Evolutionary conservation across 2,797 vertebrate genomes (phyloP).

Genomic region (Orestias chungarensis): DNA sequence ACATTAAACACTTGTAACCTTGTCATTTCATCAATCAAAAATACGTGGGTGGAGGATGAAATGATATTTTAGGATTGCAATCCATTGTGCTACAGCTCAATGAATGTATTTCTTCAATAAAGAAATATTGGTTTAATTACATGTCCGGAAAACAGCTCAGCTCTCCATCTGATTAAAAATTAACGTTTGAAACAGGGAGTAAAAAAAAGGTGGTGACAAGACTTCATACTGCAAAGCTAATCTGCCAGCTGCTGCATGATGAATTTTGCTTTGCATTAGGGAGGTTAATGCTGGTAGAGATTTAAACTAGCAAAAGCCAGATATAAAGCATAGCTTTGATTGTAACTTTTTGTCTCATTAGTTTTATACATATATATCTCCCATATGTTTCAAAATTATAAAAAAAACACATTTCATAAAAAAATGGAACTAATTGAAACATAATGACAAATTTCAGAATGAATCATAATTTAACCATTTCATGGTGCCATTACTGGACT

Average conservation of each 20-base stretch:
- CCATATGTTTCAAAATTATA: neutral
- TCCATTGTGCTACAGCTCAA: neutral
- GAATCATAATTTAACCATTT: neutral
- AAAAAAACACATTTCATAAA: neutral
- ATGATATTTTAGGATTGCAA: neutral
- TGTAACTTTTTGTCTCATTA: neutral
- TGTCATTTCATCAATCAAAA: constrained; percentile 6
- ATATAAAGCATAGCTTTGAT: neutral
- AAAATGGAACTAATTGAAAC: neutral
- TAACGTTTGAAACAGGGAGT: constrained; percentile 49
- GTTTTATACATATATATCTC: neutral
- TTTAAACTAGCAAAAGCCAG: neutral
- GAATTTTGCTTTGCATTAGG: neutral
- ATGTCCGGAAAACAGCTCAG: neutral
- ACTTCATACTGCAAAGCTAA: neutral
- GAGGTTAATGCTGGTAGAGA: neutral
- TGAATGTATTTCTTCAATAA: neutral
- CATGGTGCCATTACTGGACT: neutral
- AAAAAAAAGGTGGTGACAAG: constrained; percentile 30
- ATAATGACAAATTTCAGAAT: neutral
- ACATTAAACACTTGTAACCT: neutral
- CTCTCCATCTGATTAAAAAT: neutral
- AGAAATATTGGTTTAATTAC: constrained; percentile 8
- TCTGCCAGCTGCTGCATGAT: neutral
- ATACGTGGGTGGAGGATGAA: neutral